Base-by-base conservation (phyloP, 2,113 vertebrate species). In the Hiodon alosoides region DNA sequence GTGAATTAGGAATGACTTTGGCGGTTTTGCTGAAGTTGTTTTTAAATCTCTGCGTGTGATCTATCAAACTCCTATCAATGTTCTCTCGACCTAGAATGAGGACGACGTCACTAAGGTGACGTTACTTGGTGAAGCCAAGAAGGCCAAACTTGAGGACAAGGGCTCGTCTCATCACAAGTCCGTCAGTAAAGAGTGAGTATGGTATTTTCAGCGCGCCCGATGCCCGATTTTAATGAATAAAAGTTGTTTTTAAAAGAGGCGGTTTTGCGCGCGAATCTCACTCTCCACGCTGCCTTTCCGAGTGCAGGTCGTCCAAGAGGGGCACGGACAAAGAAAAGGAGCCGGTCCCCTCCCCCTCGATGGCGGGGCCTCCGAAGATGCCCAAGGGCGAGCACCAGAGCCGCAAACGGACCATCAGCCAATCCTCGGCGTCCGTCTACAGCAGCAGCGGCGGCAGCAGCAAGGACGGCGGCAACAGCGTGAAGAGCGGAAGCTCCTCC, bases 121-220 rank as follows among this genome's bases (percentile, higher is more conserved):
- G 31, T 31, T 31, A 31, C 31, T 31, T 31, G 31, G 86, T 78
- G 95, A 96, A 71, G 93, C 87, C 89, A 99, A 99, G 88, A 94
- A 96, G 81, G 90, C 93, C 53, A 96, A 95, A 88, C 84, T 87
- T 3, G 96, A 99, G 77, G 95, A 98, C 7, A 99, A 98, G 85
- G 87, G 88, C 76, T 80, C 87, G 5, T 92, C 93, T 47, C 92
- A 92, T 84, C 95, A 97, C 87, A 98, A 97, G 86, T 88, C 86
- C 80, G 93, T 93, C 90, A 95, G 83, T 69, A 96, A 94, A 92
- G 96, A 98, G 97, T 99, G 87, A 84, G 96, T 94, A 79, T 51
- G 1, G 31, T 1, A 72, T 53, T 71, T 69, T n/a, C 9, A 48
- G 5, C 9, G 13, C 31, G 10, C 48, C 13, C 46, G 48, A 2